Evolutionary conservation across 2,888 invertebrate species (phyloP).

Genomic region (Pristionchus exspectatus): DNA sequence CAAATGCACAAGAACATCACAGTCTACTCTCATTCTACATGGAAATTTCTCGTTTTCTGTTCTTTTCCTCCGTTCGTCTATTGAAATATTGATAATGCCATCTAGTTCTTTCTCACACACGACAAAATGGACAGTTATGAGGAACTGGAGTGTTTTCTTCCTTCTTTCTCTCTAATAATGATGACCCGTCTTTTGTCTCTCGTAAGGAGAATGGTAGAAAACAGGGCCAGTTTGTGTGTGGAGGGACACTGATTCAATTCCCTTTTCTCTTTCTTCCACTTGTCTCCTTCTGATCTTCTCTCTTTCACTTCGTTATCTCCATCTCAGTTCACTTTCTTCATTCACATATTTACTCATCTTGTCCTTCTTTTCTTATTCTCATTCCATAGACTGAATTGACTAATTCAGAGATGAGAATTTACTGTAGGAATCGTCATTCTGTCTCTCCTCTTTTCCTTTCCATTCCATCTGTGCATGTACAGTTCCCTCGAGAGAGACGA

Average conservation of each 20-base stretch:
- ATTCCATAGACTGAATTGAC: not conserved
- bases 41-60: not conserved
- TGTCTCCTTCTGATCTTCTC: conserved; percentile 3
- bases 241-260: conserved; percentile 29
- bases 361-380: not conserved
- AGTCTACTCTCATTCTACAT: not conserved
- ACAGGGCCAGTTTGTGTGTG: not conserved
- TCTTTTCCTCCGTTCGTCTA: not conserved
- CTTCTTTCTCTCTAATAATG: conserved; percentile 20
- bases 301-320: not conserved
- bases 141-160: not conserved
- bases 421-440: not conserved
- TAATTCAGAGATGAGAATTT: not conserved
- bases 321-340: not conserved
- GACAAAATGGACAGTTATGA: conserved; percentile 12
- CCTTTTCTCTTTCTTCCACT: not conserved
- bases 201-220: not conserved
- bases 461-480: not conserved
- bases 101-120: not conserved
- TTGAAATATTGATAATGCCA: conserved; percentile 23
- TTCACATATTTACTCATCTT: conserved; percentile 20
- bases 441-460: not conserved
- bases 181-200: conserved; percentile 7
- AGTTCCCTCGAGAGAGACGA: not conserved
- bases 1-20: not conserved